phyloP scores from a whole-genome alignment of 2,113 vertebrate genomes.

The Ramphastos sulfuratus region DNA sequence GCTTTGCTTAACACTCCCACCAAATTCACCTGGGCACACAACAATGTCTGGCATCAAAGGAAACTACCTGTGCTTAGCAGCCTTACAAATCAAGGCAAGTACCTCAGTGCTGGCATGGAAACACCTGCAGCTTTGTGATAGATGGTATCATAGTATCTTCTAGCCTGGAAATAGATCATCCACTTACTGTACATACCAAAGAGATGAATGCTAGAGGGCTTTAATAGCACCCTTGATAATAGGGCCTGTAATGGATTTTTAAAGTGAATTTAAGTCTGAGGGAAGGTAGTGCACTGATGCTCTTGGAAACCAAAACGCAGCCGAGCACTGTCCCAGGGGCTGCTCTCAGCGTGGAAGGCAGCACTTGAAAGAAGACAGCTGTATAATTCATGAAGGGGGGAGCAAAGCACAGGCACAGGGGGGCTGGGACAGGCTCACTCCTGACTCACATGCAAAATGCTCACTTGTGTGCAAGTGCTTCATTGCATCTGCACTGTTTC shows the following conservation, averaged over 20 bases:
- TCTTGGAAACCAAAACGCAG: not conserved
- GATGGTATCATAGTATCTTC: not conserved
- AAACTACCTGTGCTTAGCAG: not conserved
- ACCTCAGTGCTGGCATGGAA: not conserved
- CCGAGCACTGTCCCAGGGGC: not conserved
- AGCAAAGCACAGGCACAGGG: not conserved
- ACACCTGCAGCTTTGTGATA: not conserved
- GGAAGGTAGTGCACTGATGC: not conserved
- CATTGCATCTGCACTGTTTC: not conserved
- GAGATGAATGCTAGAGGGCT: not conserved
- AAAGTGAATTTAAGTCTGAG: conserved; percentile 35
- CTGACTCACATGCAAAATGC: not conserved
- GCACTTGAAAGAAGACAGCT: not conserved
- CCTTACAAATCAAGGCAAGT: not conserved
- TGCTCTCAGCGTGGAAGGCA: accelerated
- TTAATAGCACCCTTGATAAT: conserved; percentile 10
- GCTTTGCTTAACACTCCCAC: not conserved
- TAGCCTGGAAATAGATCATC: conserved; percentile 16
- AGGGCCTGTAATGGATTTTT: conserved; percentile 29
- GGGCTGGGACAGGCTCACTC: not conserved
- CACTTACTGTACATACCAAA: not conserved
- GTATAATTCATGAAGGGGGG: not conserved
- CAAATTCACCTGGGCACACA: not conserved
- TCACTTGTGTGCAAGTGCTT: not conserved
- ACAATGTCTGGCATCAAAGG: not conserved